These are phyloP conservation scores for Bergia sp. DNA, from an alignment of 92 coral and sea anemone species.

Conservation along the genomic window DNA sequence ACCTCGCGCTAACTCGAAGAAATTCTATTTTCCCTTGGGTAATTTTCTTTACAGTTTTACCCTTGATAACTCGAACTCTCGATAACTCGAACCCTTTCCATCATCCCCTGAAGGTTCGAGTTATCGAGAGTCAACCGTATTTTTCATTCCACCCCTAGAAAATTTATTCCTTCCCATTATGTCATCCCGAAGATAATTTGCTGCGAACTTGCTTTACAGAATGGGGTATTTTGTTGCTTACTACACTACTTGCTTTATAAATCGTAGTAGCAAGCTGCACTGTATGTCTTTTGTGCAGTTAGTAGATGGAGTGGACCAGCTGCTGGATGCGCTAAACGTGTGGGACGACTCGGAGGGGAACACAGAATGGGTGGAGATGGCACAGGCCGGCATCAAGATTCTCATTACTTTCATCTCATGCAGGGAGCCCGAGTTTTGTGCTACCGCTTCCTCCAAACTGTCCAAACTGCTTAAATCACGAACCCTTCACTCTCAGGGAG, in stretches of 20 bases:
- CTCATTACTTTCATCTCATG: constrained; percentile 83
- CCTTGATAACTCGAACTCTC: no score
- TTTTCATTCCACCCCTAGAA: no score
- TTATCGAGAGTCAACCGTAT: no score
- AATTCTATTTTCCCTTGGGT: no score
- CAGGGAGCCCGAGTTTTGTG: constrained; percentile 86
- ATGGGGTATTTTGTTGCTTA: background rate
- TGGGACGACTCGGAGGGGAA: constrained; percentile 83
- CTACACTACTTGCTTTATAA: no score
- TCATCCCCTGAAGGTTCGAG: no score
- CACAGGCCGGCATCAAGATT: constrained; percentile 89
- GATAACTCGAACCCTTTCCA: no score
- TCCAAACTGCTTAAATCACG: constrained; percentile 85
- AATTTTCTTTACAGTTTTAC: no score
- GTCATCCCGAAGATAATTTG: no score
- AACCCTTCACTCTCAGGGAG: constrained; percentile 82
- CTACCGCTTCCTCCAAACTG: constrained; percentile 94
- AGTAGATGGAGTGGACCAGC: constrained; percentile 85
- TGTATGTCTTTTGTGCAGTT: constrained; percentile 57
- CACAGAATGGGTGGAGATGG: constrained; percentile 95
- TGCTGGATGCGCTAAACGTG: constrained; percentile 90
- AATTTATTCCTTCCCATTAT: no score
- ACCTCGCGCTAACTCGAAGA: no score
- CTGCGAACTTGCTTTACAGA: no score
- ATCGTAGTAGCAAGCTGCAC: background rate